Base-by-base conservation (phyloP, 2,888 invertebrate genomes). In the Habrosyne pyritoides region DNA sequence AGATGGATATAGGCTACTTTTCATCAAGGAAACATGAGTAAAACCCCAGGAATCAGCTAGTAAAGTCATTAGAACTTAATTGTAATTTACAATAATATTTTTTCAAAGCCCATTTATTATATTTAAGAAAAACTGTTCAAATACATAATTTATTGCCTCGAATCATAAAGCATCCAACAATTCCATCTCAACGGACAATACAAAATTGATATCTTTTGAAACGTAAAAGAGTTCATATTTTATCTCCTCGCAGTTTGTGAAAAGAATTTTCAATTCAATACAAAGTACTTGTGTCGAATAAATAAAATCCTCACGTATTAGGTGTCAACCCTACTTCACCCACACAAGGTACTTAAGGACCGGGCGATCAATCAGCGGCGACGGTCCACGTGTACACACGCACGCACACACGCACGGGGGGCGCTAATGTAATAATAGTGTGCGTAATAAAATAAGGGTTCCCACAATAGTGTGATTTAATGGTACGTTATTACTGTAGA, bases 301-400 rank as follows among this genome's bases (percentile, higher is more conserved):
- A 48, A 24, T 24, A 24, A 22, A 22, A 28, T 53, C 52, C 33
- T 72, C 73, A 73, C 71, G 67, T 69, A 59, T 53, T 7, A 10
- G 24, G 63, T 55, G 74, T 61, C 76, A 80, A 71, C 81, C 81
- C 79, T 82, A 60, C 52, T 55, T 63, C 60, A 73, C 75, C 55
- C 71, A 75, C 75, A 75, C 71, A 68, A 21, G 48, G 57, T 49
- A 55, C 56, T 62, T 54, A 59, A 42, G 42, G 61, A 60, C 63
- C 66, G 54, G n/a, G 63, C 69, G 71, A 82, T 77, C 81, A 78
- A 79, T 82, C 80, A 79, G 42, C 14, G 18, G 6, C 42, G 14
- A n/a, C 46, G 10, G 46, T 18, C 26, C 28, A 1, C 10, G 10
- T 14, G 10, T 47, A 18, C 42, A 18, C 46, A 18, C 24, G 26